A percentile compares a stretch with the other conserved stretches of the same genome.
Conservation (phyloP, 2,888 invertebrate species). For the Trissolcus japonicus region DNA sequence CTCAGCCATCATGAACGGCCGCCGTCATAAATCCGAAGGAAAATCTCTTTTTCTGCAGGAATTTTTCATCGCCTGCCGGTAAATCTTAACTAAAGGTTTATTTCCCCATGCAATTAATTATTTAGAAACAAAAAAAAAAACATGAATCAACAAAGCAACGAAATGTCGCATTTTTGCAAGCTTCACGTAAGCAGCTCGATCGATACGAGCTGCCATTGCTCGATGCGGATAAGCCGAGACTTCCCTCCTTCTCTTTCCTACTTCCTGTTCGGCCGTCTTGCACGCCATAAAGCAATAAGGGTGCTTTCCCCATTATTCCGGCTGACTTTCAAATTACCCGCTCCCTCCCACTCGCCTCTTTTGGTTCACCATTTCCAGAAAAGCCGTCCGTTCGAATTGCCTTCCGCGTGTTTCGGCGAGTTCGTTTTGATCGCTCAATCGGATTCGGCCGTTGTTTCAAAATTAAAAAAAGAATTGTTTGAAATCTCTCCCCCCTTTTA, state of each 20-base stretch:
- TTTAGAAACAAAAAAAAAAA: conserved; percentile 60
- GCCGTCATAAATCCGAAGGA: conserved; percentile 3
- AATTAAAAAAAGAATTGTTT: neutral
- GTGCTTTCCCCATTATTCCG: conserved; percentile 62
- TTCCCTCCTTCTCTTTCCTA: conserved; percentile 51
- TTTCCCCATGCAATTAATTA: conserved; percentile 21
- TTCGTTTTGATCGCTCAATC: conserved; percentile 12
- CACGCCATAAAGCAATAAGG: conserved; percentile 62
- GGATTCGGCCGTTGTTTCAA: conserved; percentile 16
- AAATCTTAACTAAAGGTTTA: conserved; percentile 7
- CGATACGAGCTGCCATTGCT: conserved; percentile 67
- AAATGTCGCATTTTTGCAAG: conserved; percentile 66
- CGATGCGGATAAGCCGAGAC: conserved; percentile 59
- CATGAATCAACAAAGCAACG: conserved; percentile 60
- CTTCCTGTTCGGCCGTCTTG: conserved; percentile 52
- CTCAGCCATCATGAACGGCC: neutral
- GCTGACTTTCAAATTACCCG: conserved; percentile 60
- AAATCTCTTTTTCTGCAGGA: neutral
- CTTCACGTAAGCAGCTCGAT: conserved; percentile 64
- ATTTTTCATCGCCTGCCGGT: conserved; percentile 2
- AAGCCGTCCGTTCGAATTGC: conserved; percentile 27
- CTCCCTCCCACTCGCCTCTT: conserved; percentile 20
- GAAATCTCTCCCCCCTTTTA: neutral
- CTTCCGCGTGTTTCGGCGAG: conserved; percentile 36
- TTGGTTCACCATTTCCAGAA: conserved; percentile 36